Evolutionary conservation across 2,113 vertebrate genomes (phyloP).

Genomic region (Notechis scutatus): DNA sequence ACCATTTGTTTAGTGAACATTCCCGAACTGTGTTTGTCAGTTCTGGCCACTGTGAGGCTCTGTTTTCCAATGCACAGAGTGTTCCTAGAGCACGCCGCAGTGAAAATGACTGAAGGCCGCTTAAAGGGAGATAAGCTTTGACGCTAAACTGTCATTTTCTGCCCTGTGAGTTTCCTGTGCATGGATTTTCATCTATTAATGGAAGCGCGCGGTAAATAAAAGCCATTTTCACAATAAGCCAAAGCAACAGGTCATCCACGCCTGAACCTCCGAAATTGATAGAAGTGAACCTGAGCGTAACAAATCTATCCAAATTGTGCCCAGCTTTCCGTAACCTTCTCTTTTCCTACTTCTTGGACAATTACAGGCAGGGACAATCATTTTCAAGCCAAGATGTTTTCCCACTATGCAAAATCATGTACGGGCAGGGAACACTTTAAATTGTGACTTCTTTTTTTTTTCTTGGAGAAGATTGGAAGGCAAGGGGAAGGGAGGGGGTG

Average conservation of each 20-base stretch:
- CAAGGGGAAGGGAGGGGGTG: neutral
- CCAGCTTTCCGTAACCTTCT: constrained; percentile 61
- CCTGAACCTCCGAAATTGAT: constrained; percentile 73
- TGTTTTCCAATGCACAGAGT: neutral
- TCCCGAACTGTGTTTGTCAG: neutral
- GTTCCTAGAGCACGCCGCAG: constrained; percentile 50
- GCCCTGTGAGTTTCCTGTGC: constrained; percentile 71
- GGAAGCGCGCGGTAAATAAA: constrained; percentile 78
- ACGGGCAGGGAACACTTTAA: constrained; percentile 43
- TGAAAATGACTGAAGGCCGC: constrained; percentile 56
- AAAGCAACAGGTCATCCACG: constrained; percentile 74
- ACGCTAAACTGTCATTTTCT: constrained; percentile 78
- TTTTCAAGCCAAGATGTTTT: constrained; percentile 66
- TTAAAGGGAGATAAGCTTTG: constrained; percentile 70
- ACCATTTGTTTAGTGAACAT: neutral
- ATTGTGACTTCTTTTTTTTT: constrained; percentile 33
- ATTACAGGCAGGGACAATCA: constrained; percentile 70
- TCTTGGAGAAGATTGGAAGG: constrained; percentile 49
- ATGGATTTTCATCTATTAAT: constrained; percentile 80
- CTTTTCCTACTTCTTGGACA: constrained; percentile 66
- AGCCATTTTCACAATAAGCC: constrained; percentile 74
- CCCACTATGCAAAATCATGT: constrained; percentile 57
- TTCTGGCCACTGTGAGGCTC: neutral
- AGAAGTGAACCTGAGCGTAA: constrained; percentile 74
- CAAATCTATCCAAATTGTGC: constrained; percentile 77